A percentile compares a stretch with the other conserved stretches of the same genome.
These are phyloP conservation scores for Sycobia sp. DNA, from an alignment of 1,140 invertebrate genomes.

Conservation along the genomic window DNA sequence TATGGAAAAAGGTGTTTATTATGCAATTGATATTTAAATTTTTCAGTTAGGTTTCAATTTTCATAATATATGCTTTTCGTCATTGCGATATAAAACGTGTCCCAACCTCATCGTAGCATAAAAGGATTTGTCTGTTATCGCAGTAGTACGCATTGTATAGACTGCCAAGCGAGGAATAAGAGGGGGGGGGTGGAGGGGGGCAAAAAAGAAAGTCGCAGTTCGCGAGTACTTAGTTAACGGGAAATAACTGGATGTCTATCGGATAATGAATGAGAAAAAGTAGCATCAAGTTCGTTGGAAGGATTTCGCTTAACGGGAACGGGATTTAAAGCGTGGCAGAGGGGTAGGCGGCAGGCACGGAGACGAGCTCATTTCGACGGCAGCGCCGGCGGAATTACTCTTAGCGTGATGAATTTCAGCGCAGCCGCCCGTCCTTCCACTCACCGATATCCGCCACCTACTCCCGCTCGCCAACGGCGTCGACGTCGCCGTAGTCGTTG, in stretches of 20 bases:
- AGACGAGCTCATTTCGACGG: conserved; percentile 14
- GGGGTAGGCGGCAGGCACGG: not conserved
- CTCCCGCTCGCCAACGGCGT: no score
- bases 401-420: conserved; percentile 30
- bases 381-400: conserved; percentile 24
- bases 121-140: no score
- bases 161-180: no score
- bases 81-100: no score
- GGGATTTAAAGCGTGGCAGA: not conserved
- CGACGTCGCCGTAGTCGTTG: not conserved
- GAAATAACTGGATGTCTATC: conserved; percentile 27
- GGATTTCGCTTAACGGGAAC: not conserved
- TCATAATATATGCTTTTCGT: no score
- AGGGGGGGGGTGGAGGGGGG: no score
- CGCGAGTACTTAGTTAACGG: conserved; percentile 20
- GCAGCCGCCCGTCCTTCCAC: not conserved
- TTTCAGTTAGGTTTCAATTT: no score
- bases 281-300: conserved; percentile 7
- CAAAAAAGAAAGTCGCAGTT: conserved; percentile 4
- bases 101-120: no score
- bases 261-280: conserved; percentile 33
- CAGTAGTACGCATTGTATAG: no score
- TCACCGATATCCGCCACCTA: no score
- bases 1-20: no score
- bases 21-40: no score